phyloP scores from a whole-genome alignment of 2,888 invertebrate species.

The Parasteatoda lunata region DNA sequence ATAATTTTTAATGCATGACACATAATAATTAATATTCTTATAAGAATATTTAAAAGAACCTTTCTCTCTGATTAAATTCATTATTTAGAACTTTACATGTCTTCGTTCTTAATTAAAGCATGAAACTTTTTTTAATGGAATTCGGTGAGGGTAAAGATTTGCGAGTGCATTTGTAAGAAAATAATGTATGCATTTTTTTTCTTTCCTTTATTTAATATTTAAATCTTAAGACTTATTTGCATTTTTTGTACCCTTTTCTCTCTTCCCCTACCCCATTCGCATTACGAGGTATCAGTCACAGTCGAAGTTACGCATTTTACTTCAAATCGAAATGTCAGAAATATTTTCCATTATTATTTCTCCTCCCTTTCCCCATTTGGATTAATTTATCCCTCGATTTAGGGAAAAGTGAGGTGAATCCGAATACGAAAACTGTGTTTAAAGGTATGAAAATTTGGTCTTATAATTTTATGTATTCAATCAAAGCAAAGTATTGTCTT shows the following conservation, averaged over 20 bases:
- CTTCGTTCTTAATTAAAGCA: constrained; percentile 50
- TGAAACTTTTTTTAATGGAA: constrained; percentile 59
- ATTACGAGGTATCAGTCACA: constrained; percentile 62
- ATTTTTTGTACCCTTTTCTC: constrained; percentile 16
- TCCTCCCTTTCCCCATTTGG: constrained; percentile 28
- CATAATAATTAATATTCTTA: constrained; percentile 65
- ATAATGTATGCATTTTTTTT: constrained; percentile 57
- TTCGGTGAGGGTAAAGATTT: constrained; percentile 44
- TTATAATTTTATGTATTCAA: no score
- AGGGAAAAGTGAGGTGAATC: not conserved
- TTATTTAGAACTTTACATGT: constrained; percentile 60
- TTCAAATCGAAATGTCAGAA: constrained; percentile 63
- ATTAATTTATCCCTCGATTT: not conserved
- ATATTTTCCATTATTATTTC: constrained; percentile 56
- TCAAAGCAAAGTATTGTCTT: no score
- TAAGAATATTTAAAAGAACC: constrained; percentile 56
- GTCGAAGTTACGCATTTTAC: constrained; percentile 41
- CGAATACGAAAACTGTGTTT: no score
- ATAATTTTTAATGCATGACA: constrained; percentile 64
- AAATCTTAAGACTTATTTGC: constrained; percentile 63
- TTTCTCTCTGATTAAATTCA: constrained; percentile 60
- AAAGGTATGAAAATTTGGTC: no score
- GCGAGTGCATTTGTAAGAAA: constrained; percentile 58
- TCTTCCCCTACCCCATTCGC: not conserved
- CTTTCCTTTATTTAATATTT: constrained; percentile 65